phyloP scores from a whole-genome alignment of 2,888 invertebrate genomes.

The Patella caerulea region DNA sequence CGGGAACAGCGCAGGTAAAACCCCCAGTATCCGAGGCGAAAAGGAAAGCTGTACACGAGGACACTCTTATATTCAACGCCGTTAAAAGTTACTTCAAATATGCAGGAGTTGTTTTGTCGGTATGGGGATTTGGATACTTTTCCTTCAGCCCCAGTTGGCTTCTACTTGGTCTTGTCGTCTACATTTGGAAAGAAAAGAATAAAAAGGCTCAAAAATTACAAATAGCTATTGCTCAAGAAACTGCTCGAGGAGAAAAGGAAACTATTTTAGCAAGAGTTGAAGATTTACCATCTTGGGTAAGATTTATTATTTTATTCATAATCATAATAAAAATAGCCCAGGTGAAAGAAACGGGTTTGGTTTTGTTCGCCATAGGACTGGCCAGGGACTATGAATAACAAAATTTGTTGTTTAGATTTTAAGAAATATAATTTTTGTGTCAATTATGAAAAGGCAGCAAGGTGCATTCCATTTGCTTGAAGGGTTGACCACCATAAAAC shows the following conservation, averaged over 20 bases:
- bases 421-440: too few species aligned
- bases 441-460: too few species aligned
- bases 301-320: conserved; percentile 44
- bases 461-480: too few species aligned
- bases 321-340: too few species aligned
- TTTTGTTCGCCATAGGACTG: too few species aligned
- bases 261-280: conserved; percentile 88
- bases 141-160: conserved; percentile 88
- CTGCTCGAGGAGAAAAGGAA: conserved; percentile 83
- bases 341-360: too few species aligned
- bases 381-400: too few species aligned
- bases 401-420: too few species aligned
- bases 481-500: too few species aligned
- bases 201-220: conserved; percentile 81
- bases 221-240: conserved; percentile 77
- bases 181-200: conserved; percentile 76
- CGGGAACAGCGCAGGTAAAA: conserved; percentile 27
- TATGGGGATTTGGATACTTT: conserved; percentile 69
- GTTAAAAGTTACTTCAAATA: conserved; percentile 65
- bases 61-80: conserved; percentile 56
- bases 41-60: conserved; percentile 50
- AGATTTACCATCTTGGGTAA: conserved; percentile 94
- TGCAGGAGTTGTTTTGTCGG: conserved; percentile 60
- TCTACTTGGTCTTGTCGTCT: conserved; percentile 83
- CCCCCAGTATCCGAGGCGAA: conserved; percentile 30